A percentile compares a stretch with the other conserved stretches of the same genome.
Evolutionary conservation across 2,797 vertebrate species (phyloP).

Genomic region (Atherinosoma microstoma): DNA sequence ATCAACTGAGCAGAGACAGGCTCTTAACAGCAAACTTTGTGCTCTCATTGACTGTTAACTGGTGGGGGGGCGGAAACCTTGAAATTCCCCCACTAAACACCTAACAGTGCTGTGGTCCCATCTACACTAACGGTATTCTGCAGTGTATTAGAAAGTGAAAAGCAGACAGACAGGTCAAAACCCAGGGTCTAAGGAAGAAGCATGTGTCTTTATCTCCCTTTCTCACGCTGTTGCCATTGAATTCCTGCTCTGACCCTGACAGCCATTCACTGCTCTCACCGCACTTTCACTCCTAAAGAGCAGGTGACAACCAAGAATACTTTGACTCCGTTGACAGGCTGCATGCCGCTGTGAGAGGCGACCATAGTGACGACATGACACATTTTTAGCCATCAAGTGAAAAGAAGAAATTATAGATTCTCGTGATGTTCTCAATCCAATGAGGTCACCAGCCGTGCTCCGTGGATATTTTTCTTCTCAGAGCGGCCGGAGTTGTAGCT

Average conservation of each 20-base stretch:
- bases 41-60: conserved; percentile 35
- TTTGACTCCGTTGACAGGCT: conserved; percentile 55
- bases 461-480: conserved; percentile 49
- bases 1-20: conserved; percentile 34
- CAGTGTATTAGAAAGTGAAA: conserved; percentile 65
- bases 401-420: conserved; percentile 39
- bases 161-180: conserved; percentile 55
- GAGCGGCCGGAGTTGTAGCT: conserved; percentile 32
- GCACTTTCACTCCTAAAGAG: conserved; percentile 58
- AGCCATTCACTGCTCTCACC: conserved; percentile 42
- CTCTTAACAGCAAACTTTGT: conserved; percentile 47
- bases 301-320: conserved; percentile 79
- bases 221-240: conserved; percentile 42
- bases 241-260: conserved; percentile 71
- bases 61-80: conserved; percentile 9
- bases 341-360: conserved; percentile 40
- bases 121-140: conserved; percentile 47
- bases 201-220: conserved; percentile 50
- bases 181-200: conserved; percentile 39
- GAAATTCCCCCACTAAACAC: conserved; percentile 51
- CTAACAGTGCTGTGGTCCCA: conserved; percentile 41
- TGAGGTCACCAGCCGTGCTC: conserved; percentile 55
- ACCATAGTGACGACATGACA: conserved; percentile 43
- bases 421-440: conserved; percentile 26
- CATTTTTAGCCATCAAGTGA: conserved; percentile 46